Conservation (phyloP, 2,888 invertebrate species). For the Synanthedon myopaeformis region DNA sequence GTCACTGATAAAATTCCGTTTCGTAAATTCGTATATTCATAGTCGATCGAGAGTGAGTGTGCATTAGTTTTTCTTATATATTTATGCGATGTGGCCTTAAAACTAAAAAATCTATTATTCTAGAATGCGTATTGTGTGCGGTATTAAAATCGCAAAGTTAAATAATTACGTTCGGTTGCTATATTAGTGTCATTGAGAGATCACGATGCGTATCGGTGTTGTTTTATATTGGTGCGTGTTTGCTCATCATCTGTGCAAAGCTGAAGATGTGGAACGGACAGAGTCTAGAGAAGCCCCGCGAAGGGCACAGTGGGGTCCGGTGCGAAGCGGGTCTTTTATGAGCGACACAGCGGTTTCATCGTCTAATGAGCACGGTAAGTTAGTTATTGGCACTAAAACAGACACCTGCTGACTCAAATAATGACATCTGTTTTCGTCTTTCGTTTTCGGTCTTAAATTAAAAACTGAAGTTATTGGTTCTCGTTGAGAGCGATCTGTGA, state of each 20-base stretch:
- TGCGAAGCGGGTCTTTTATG: constrained; percentile 45
- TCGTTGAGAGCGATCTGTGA: background rate
- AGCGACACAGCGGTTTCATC: constrained; percentile 39
- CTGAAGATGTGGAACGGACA: constrained; percentile 59
- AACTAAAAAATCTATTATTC: constrained; percentile 33
- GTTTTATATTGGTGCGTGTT: constrained; percentile 66
- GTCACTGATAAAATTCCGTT: background rate
- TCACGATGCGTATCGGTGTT: constrained; percentile 67
- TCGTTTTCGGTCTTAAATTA: constrained; percentile 11
- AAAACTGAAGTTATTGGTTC: background rate
- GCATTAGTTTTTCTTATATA: constrained; percentile 27
- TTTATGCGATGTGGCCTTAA: constrained; percentile 52
- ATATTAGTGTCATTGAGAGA: constrained; percentile 53
- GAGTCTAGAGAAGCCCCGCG: constrained; percentile 50
- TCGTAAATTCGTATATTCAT: no score
- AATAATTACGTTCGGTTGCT: constrained; percentile 42
- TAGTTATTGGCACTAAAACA: constrained; percentile 21
- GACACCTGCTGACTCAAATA: constrained; percentile 23
- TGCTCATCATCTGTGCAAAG: constrained; percentile 60
- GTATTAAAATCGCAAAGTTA: constrained; percentile 35
- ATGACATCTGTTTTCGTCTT: constrained; percentile 54
- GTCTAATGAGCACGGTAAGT: constrained; percentile 62
- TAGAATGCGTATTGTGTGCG: constrained; percentile 59
- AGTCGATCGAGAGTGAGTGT: no score
- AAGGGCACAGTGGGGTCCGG: constrained; percentile 55